Percentiles rank a stretch among this genome's conserved stretches.
Conservation (phyloP, 2,797 vertebrate genomes). For the Brachymystax lenok region DNA sequence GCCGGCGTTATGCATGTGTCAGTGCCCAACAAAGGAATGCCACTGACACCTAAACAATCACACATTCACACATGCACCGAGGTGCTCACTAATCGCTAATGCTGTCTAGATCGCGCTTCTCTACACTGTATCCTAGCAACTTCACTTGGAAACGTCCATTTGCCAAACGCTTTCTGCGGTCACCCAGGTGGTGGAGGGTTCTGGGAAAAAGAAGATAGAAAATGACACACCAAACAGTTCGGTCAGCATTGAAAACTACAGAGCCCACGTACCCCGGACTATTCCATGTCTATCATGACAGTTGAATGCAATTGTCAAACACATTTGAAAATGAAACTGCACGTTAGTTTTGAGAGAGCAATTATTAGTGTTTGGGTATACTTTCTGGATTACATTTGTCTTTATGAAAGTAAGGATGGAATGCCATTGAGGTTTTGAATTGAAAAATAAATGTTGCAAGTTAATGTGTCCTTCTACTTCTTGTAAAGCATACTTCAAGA, state of each 20-base stretch:
- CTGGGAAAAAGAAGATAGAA: neutral
- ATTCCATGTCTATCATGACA: neutral
- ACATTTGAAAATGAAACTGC: neutral
- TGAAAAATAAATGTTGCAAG: no score
- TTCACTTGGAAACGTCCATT: constrained; percentile 27
- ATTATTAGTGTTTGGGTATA: no score
- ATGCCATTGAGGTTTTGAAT: no score
- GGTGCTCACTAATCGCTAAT: constrained; percentile 1
- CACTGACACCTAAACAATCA: constrained; percentile 5
- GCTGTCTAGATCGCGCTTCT: constrained; percentile 28
- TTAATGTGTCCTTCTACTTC: no score
- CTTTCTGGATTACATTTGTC: no score
- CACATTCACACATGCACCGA: constrained; percentile 12
- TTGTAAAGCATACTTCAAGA: no score
- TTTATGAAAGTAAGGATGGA: no score
- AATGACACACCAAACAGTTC: neutral
- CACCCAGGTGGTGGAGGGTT: neutral
- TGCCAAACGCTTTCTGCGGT: constrained; percentile 25
- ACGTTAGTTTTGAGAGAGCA: no score
- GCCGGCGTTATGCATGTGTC: constrained; percentile 16
- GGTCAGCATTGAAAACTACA: neutral
- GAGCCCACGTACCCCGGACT: no score
- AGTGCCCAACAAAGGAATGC: constrained; percentile 11
- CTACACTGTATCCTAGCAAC: constrained; percentile 41
- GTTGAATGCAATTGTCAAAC: neutral